Evolutionary conservation across 2,888 invertebrate genomes (phyloP), one percentile per base, ranked within the genome.

Genomic region (Cheilosia scutellata): DNA sequence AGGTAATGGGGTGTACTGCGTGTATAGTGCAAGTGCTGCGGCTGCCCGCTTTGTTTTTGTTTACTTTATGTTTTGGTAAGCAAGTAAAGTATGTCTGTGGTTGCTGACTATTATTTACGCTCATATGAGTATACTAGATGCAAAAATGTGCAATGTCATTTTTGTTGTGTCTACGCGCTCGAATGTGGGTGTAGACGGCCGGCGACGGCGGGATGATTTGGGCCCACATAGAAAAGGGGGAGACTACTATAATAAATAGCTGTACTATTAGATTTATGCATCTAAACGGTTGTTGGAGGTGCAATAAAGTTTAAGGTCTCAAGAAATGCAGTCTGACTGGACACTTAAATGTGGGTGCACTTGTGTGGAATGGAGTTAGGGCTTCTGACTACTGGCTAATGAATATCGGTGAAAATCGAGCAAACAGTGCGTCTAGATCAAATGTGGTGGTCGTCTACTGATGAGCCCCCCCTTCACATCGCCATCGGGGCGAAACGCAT

Each of bases 111-210:
- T 47, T 33, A 44, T 70, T 33, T 42, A 25, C 20, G 44, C 42
- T 33, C 42, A 51, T 20, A 29, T 42, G 25, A 13, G 40, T 74
- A 27, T 13, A 66, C 25, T 68, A 66, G 51, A 68, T 51, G 49
- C 33, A 31, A 63, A 78, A 79, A 82, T 71, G 62, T 74, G 83
- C 79, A 83, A 79, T 83, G 83, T 83, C 83, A 74, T 51, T 79
- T 47, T 33, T 79, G 74, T 83, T 83, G 27, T 83, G 83, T 79
- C 79, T 83, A 51, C 33, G 74, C 68, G 20, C 6, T 47, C 25
- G 7, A 68, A 57, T 71, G 65, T 71, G 71, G 63, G 71, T 72
- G 53, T 9, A 58, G 76, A 68, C 65, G 13, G n/a, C 3, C 37
- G 11, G 37, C 37, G 20, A 29, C 37, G 11, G 37, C 37, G 37